Evolutionary conservation across 2,113 vertebrate species (phyloP).

Genomic region (Nipponia nippon): DNA sequence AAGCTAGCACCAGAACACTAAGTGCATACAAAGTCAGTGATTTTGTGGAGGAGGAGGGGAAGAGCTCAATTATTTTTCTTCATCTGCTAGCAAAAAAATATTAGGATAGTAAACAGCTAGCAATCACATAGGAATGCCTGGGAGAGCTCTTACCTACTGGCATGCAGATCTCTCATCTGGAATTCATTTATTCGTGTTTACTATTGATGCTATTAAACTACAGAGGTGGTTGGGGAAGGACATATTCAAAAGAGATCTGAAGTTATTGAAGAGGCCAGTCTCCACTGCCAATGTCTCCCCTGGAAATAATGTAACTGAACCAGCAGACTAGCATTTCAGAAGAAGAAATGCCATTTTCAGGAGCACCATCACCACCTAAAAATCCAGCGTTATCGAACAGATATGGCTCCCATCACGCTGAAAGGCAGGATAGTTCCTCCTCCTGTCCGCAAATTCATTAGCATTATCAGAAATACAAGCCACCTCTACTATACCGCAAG

Average conservation of each 20-base stretch:
- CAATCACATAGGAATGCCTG: not conserved
- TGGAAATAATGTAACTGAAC: not conserved
- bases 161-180: constrained; percentile 19
- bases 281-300: not conserved
- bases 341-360: not conserved
- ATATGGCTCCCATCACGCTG: not conserved
- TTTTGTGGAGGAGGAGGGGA: not conserved
- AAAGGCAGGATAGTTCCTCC: not conserved
- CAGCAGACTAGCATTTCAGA: not conserved
- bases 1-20: not conserved
- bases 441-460: not conserved
- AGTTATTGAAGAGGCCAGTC: not conserved
- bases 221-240: not conserved
- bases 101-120: not conserved
- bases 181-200: not conserved
- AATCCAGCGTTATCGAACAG: not conserved
- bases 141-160: not conserved
- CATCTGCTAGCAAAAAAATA: not conserved
- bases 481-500: not conserved
- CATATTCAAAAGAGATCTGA: not conserved
- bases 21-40: not conserved
- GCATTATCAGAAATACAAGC: not conserved
- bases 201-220: not conserved
- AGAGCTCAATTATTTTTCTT: not conserved
- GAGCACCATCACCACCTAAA: not conserved